Base-by-base conservation (phyloP, 2,888 invertebrate genomes). In the Idaea dimidiata region DNA sequence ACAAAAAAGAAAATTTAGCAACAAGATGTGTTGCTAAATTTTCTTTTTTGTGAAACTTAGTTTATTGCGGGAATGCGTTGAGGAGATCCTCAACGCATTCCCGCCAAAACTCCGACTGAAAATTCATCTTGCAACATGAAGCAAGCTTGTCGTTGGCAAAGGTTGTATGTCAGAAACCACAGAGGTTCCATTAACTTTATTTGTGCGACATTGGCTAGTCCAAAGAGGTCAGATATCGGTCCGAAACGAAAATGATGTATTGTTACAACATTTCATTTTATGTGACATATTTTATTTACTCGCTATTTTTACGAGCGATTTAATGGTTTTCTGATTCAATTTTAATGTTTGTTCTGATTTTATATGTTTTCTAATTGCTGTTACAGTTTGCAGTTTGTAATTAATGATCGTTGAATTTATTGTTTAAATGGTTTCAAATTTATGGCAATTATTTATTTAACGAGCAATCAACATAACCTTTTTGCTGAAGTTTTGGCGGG, bases 111-210 rank as follows among this genome's bases (percentile, higher is more conserved):
- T 24, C 1, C 24, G 24, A 5, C 24, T 3, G 5, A 24, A 24
- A 24, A 24, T 24, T 24, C 7, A 43, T 43, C 43, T 10, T 24
- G 5, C 1, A 43, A 43, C 10, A 14, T 43, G 43, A 43, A 43
- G 43, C 43, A 10, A 43, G 43, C 43, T 7, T 14, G 17, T 18
- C 14, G 18, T 56, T 14, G 56, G 17, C 56, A 14, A 7, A 14
- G 18, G 17, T 18, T 54, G 77, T 81, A 66, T 82, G 80, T 80
- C 71, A 56, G 14, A 17, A 63, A 14, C 58, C 59, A 65, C 62
- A 70, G 73, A 74, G 72, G 74, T 79, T 83, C 86, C 87, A 88
- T 88, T 88, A 86, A 84, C 77, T 86, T 83, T 88, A 87, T 88
- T 88, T 86, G 84, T 80, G 43, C 76, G 80, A 83, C 84, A 79